phyloP scores from a whole-genome alignment of 2,888 invertebrate genomes.

The Zele albiditarsus region DNA sequence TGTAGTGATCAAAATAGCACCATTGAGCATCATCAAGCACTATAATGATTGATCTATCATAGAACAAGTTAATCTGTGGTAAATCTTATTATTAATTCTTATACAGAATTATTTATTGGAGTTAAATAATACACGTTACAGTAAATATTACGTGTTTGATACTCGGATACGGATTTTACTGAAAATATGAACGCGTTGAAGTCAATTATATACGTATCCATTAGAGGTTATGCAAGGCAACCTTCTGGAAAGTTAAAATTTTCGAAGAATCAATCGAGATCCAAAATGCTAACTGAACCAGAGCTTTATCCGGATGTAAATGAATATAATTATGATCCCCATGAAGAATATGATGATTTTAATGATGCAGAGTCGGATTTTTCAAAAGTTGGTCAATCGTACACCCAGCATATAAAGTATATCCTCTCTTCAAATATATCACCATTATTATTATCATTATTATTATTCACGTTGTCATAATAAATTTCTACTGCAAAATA shows the following conservation, averaged over 20 bases:
- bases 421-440: not conserved
- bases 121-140: too few species aligned
- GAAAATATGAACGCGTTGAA: constrained; percentile 17
- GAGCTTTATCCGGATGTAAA: not conserved
- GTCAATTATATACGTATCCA: not conserved
- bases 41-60: too few species aligned
- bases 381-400: not conserved
- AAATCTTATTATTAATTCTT: too few species aligned
- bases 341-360: not conserved
- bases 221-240: constrained; percentile 15
- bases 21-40: too few species aligned
- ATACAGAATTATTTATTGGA: too few species aligned
- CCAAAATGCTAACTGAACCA: not conserved
- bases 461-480: not conserved
- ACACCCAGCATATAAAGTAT: not conserved
- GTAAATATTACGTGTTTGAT: not conserved
- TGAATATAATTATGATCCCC: not conserved
- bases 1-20: too few species aligned
- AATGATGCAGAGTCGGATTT: constrained; percentile 8
- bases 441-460: too few species aligned
- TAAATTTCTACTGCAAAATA: not conserved
- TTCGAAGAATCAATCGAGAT: not conserved
- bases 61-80: too few species aligned
- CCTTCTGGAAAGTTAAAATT: not conserved
- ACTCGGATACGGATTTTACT: not conserved